Base-by-base conservation (phyloP, 2,888 invertebrate genomes). In the Empis stercorea region DNA sequence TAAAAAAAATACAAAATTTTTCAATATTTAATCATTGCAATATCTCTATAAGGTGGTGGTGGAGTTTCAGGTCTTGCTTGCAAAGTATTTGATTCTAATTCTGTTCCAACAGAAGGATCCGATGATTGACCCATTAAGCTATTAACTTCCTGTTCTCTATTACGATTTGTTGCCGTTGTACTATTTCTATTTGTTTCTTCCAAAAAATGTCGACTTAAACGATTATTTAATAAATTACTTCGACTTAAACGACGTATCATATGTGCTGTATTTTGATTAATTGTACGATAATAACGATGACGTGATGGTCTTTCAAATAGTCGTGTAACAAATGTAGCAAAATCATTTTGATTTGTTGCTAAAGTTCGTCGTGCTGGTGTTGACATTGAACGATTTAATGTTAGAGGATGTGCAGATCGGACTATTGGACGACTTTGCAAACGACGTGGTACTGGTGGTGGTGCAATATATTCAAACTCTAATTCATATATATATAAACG, bases 211-310 rank as follows among this genome's bases (percentile, higher is more conserved):
- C 59, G 59, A 48, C 58, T 59, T 6, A 57, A 43, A 1, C 66
- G 64, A 50, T 51, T 64, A 38, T 54, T 64, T 45, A 68, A 65
- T 10, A 67, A 54, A 54, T 64, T 68, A 43, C 66, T 68, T 13
- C 65, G 65, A 52, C 67, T 68, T 10, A 68, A 48, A 3, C 66
- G 61, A 30, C 68, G 56, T 30, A 68, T 66, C n/a, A 68, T 52
- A 15, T 65, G 61, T 10, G 66, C 64, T 4, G 68, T 65, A 30
- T 64, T 65, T 47, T 62, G 61, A 57, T 68, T 67, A 11, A 67
- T 59, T 1, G 61, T 55, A 14, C 64, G 61, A 54, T 64, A 64
- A 52, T 66, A 65, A 32, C 64, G 66, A 46, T 59, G 62, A 15
- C 68, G 57, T 3, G 63, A 57, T 17, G 67, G 68, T 1, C 67